phyloP scores from a whole-genome alignment of 2,888 invertebrate species.

The Dolichomitus sp. region DNA sequence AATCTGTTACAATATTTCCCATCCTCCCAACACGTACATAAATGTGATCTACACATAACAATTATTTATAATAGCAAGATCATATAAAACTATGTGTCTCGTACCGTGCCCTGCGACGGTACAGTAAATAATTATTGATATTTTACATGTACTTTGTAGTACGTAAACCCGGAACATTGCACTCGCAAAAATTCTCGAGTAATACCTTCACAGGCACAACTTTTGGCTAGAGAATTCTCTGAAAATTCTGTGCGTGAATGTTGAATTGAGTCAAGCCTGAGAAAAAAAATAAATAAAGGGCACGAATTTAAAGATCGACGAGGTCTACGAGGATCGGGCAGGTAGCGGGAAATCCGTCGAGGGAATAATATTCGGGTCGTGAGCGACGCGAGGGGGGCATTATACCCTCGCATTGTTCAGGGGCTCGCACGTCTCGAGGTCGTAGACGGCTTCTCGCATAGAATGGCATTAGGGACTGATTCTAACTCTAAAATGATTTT shows the following conservation, averaged over 20 bases:
- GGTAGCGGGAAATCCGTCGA: constrained; percentile 73
- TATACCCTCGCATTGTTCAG: constrained; percentile 69
- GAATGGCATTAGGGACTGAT: constrained; percentile 78
- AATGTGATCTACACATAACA: constrained; percentile 82
- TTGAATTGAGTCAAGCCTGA: constrained; percentile 12
- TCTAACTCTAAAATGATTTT: constrained; percentile 79
- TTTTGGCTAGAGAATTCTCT: constrained; percentile 52
- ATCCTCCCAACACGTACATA: constrained; percentile 70
- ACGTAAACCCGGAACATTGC: constrained; percentile 19
- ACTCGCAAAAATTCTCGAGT: neutral
- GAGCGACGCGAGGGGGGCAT: constrained; percentile 72
- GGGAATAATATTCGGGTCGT: constrained; percentile 71
- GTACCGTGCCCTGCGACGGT: constrained; percentile 44
- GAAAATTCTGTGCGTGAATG: constrained; percentile 19
- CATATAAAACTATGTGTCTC: constrained; percentile 61
- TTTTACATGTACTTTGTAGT: constrained; percentile 43
- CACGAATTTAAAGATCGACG: constrained; percentile 72
- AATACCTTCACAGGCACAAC: constrained; percentile 15
- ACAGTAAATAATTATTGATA: constrained; percentile 53
- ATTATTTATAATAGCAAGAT: constrained; percentile 68
- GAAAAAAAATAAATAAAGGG: constrained; percentile 66
- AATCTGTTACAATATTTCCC: constrained; percentile 65
- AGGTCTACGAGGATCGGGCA: constrained; percentile 63
- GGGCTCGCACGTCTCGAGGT: constrained; percentile 68
- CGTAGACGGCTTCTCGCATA: constrained; percentile 62